Percentiles rank a stretch among this genome's conserved stretches.
phyloP scores from a whole-genome alignment of 2,797 vertebrate genomes.

The Macropus fuliginosus region DNA sequence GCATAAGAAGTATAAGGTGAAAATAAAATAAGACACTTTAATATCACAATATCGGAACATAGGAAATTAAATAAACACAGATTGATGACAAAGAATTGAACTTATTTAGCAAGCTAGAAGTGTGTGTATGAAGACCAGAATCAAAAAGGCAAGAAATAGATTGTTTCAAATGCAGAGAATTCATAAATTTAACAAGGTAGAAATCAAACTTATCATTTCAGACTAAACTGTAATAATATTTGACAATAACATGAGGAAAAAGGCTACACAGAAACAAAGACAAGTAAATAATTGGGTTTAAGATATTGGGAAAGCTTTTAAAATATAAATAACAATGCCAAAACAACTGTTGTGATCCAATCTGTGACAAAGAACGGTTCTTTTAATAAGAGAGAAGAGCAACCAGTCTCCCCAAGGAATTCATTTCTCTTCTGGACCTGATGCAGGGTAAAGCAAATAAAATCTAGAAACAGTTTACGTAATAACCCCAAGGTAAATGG shows the following conservation, averaged over 20 bases:
- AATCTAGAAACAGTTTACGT: not conserved
- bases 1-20: not conserved
- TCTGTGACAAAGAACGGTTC: not conserved
- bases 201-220: not conserved
- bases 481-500: not conserved
- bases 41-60: not conserved
- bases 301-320: not conserved
- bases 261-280: not conserved
- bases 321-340: not conserved
- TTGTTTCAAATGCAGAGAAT: not conserved
- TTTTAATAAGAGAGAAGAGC: not conserved
- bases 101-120: not conserved
- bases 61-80: not conserved
- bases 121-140: not conserved
- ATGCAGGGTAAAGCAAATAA: not conserved
- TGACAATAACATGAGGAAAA: not conserved
- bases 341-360: not conserved
- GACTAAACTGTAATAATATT: not conserved
- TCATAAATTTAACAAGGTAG: not conserved
- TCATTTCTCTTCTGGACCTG: not conserved
- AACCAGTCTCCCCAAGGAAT: not conserved
- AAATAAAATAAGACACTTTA: not conserved
- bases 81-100: not conserved
- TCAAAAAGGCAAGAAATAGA: not conserved
- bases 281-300: not conserved